Conservation (phyloP, 2,797 vertebrate genomes). For the Crotalus adamanteus region DNA sequence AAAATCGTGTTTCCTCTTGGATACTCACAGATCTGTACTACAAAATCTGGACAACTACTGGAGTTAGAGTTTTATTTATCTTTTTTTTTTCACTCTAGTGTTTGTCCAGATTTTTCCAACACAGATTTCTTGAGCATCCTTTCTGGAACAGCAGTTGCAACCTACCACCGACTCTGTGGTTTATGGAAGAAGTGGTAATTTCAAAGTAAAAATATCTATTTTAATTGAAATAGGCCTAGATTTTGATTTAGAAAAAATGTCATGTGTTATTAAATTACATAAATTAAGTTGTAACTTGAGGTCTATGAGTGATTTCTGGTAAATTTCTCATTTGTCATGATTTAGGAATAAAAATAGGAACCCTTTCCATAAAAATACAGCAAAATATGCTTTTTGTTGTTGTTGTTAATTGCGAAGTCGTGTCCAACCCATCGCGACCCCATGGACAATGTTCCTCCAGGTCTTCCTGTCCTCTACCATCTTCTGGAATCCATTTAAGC, state of each 20-base stretch:
- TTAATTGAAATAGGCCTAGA: background rate
- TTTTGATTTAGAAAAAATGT: background rate
- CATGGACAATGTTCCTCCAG: too few relatives aligned
- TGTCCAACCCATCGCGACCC: too few relatives aligned
- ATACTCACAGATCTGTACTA: background rate
- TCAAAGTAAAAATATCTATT: background rate
- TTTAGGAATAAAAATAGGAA: background rate
- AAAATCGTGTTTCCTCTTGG: background rate
- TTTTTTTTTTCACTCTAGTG: background rate
- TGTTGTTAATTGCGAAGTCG: too few relatives aligned
- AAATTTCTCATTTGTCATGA: background rate
- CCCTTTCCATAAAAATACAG: background rate
- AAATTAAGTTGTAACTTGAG: background rate
- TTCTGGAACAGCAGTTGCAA: background rate
- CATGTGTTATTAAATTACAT: background rate
- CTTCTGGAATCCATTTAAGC: too few relatives aligned
- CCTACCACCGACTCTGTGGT: background rate
- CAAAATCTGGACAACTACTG: background rate
- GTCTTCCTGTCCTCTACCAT: too few relatives aligned
- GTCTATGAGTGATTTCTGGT: background rate
- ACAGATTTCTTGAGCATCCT: background rate
- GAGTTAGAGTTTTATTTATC: background rate
- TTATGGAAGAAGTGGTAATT: background rate
- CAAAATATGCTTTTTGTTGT: too few relatives aligned
- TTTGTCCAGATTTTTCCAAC: background rate